phyloP scores from a whole-genome alignment of 2,797 vertebrate genomes.

The Girardinus metallicus region DNA sequence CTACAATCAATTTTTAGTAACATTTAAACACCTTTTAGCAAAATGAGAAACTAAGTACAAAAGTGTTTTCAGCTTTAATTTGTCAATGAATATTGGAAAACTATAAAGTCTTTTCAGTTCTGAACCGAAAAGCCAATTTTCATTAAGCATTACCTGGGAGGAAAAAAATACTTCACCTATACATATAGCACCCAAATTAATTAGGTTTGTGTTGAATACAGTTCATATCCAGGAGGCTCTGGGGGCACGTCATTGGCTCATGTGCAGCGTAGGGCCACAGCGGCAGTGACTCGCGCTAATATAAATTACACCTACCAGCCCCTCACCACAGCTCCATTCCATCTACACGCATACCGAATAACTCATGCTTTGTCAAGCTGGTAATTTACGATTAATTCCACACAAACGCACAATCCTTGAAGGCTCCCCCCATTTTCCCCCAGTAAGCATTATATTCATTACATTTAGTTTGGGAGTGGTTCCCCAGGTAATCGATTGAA shows the following conservation, averaged over 20 bases:
- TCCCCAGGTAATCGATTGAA: slow-evolving; percentile 67
- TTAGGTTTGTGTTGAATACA: neutral
- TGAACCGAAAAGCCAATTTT: slow-evolving; percentile 7
- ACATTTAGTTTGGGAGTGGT: slow-evolving; percentile 68
- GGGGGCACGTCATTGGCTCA: neutral
- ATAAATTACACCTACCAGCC: slow-evolving; percentile 75
- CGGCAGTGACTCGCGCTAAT: slow-evolving; percentile 74
- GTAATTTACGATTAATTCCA: slow-evolving; percentile 81
- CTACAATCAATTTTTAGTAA: slow-evolving; percentile 19
- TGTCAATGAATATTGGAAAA: slow-evolving; percentile 48
- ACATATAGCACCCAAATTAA: slow-evolving; percentile 38
- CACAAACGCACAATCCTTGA: slow-evolving; percentile 69
- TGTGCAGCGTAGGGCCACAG: slow-evolving; percentile 25
- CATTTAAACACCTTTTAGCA: slow-evolving; percentile 40
- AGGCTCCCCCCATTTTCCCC: slow-evolving; percentile 46
- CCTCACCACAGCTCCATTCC: slow-evolving; percentile 34
- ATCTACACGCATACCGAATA: slow-evolving; percentile 60
- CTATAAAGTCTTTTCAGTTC: slow-evolving; percentile 37
- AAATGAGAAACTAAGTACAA: slow-evolving; percentile 49
- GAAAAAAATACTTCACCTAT: slow-evolving; percentile 19
- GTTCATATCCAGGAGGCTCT: neutral
- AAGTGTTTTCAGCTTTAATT: slow-evolving; percentile 42
- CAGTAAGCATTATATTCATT: slow-evolving; percentile 78
- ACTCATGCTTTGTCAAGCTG: slow-evolving; percentile 78
- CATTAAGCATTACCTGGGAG: slow-evolving; percentile 9